A percentile compares a stretch with the other conserved stretches of the same genome.
Conservation (phyloP, 2,888 invertebrate genomes). For the Spodoptera littoralis region DNA sequence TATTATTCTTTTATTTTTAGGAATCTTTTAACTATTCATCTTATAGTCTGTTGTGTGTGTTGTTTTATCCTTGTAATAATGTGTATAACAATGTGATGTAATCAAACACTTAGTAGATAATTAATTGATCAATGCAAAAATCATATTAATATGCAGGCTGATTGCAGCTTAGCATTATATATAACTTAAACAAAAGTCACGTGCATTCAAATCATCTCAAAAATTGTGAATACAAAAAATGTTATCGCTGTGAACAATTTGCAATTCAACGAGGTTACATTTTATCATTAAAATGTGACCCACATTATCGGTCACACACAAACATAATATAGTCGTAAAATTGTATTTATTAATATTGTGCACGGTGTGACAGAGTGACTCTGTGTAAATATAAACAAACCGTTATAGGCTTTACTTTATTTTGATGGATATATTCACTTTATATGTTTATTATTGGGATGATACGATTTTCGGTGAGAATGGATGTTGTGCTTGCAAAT, state of each 20-base stretch:
- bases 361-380: constrained; percentile 46
- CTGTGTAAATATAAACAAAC: constrained; percentile 40
- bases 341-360: constrained; percentile 25
- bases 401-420: constrained; percentile 14
- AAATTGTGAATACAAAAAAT: constrained; percentile 8
- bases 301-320: constrained; percentile 25
- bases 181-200: not conserved
- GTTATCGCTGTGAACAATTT: constrained; percentile 16
- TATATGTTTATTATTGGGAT: too few species aligned
- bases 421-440: constrained; percentile 11
- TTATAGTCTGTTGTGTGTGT: too few species aligned
- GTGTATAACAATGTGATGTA: too few species aligned
- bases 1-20: too few species aligned
- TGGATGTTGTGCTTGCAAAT: too few species aligned
- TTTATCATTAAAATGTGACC: constrained; percentile 37
- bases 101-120: too few species aligned
- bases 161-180: not conserved
- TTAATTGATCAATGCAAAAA: too few species aligned
- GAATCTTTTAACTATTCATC: too few species aligned
- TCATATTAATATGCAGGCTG: not conserved
- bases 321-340: constrained; percentile 31
- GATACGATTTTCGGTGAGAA: too few species aligned
- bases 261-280: constrained; percentile 19
- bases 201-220: not conserved
- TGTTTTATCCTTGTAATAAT: too few species aligned